Evolutionary conservation across 1,140 invertebrate genomes (phyloP), one percentile per base, ranked within the genome.

Genomic region (Zaprionus kolodkinae): DNA sequence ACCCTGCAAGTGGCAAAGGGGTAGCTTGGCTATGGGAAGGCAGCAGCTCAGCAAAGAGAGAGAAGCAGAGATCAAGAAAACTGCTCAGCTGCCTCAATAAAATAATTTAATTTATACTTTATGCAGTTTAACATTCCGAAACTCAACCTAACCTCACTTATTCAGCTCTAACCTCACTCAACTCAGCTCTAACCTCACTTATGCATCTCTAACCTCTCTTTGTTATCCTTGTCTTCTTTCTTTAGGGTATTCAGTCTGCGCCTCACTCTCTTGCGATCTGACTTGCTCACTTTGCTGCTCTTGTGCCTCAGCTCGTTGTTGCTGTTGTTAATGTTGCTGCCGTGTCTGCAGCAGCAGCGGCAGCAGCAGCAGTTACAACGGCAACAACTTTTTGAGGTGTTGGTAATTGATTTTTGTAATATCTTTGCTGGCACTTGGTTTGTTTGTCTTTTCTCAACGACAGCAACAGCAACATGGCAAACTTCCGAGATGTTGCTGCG

Each of bases 391-490:
- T 45, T 89, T 85, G 85, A 89, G 81, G 85, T 89, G 85, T 89
- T 89, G 85, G 85, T 89, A 89, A 89, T 89, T 89, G 85, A 89
- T 89, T 89, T 89, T 89, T 89, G 85, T 89, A 89, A 89, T 89
- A 89, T 89, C 86, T 89, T 81, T 56, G 85, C 85, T 89, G 86
- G 81, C 75, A 84, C 85, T 88, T 64, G 64, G 79, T 72, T 74
- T 86, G 85, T 89, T 89, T 76, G 66, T 40, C 85, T 89, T 89
- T 88, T 88, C 77, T 69, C 71, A 66, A 56, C 68, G 64, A 48
- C 65, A 77, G 60, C 75, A 65, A 30, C 43, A 59, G 52, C 65
- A 79, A 21, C 75, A 76, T 30, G 56, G 54, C 63, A 87, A 85
- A 89, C 85, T 88, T 88, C 85, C 85, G 85, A 87, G 83, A 89